These are phyloP conservation scores for Muscidifurax raptorellus DNA, from an alignment of 1,140 invertebrate species.

Conservation along the genomic window DNA sequence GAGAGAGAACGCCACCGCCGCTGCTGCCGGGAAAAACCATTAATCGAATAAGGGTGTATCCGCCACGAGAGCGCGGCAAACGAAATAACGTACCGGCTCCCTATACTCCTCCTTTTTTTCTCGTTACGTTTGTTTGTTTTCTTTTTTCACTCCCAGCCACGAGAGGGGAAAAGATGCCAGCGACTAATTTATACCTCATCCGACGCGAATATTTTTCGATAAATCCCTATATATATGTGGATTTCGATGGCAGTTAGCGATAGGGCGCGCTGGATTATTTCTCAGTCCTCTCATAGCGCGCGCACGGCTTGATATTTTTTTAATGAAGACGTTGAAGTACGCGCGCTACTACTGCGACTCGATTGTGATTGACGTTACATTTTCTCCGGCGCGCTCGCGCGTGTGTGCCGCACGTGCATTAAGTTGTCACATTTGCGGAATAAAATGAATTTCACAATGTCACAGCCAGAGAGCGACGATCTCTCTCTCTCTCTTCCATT, in stretches of 20 bases:
- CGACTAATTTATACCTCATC: constrained; percentile 23
- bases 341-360: not conserved
- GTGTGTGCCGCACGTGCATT: not conserved
- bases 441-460: constrained; percentile 2
- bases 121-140: not conserved
- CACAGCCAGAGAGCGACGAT: not conserved
- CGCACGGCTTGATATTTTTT: not conserved
- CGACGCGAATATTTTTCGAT: constrained; percentile 7
- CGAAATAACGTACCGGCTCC: constrained; percentile 35
- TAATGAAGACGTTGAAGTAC: not conserved
- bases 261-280: not conserved
- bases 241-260: not conserved
- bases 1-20: no score
- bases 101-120: constrained; percentile 10
- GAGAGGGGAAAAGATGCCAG: not conserved
- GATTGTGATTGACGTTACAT: constrained; percentile 1
- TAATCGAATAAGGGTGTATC: constrained; percentile 53
- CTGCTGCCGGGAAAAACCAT: constrained; percentile 59
- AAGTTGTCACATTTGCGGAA: not conserved
- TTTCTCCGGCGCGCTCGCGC: not conserved
- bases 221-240: not conserved
- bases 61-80: constrained; percentile 15
- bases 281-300: not conserved
- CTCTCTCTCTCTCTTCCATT: no score
- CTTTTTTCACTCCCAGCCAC: not conserved